Conservation (phyloP, 1,140 invertebrate species). For the Achatina immaculata region DNA sequence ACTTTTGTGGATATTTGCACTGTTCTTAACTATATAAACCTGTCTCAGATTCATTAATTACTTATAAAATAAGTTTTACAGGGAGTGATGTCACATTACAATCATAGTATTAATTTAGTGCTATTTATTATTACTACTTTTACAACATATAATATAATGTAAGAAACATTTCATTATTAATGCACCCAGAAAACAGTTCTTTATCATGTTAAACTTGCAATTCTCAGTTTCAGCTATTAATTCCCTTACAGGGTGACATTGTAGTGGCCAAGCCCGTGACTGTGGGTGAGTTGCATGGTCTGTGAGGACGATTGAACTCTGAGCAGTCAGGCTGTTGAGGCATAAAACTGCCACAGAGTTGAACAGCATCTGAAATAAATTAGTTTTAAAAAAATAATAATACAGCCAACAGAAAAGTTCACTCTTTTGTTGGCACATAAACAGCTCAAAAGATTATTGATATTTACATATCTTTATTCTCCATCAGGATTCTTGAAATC, state of each 20-base stretch:
- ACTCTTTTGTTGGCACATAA: not conserved
- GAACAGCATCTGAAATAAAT: conserved; percentile 21
- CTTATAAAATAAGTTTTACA: conserved; percentile 14
- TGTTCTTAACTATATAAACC: no score
- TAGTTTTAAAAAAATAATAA: not conserved
- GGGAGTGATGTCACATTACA: not conserved
- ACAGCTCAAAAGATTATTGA: not conserved
- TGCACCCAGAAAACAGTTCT: no score
- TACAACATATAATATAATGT: not conserved
- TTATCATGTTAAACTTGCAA: no score
- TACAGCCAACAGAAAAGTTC: not conserved
- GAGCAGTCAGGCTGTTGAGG: conserved; percentile 3
- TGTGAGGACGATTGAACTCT: not conserved
- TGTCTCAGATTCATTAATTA: no score
- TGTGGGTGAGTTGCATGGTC: not conserved
- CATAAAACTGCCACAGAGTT: conserved; percentile 16
- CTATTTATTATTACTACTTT: not conserved
- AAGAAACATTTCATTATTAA: no score
- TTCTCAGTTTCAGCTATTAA: not conserved
- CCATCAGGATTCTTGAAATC: not conserved
- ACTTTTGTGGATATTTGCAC: no score
- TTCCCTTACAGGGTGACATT: not conserved
- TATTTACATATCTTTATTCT: not conserved
- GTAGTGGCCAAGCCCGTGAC: not conserved
- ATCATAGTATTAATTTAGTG: not conserved